Conservation (phyloP, 2,888 invertebrate species). For the Spisula subtruncata region DNA sequence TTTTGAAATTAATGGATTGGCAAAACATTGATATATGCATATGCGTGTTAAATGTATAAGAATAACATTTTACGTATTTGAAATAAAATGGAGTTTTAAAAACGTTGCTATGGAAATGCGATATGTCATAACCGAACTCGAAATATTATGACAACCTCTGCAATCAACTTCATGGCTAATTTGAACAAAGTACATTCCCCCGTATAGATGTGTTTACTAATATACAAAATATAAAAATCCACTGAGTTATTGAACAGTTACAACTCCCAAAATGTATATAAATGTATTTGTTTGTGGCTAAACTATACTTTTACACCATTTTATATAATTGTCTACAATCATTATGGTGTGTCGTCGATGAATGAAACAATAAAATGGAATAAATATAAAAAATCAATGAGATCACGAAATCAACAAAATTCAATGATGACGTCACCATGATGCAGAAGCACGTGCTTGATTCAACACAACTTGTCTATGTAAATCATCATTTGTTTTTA, state of each 20-base stretch:
- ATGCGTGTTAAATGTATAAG: no score
- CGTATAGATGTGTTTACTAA: no score
- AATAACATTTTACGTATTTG: neutral
- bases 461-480: constrained; percentile 3
- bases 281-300: no score
- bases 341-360: neutral
- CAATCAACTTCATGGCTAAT: neutral
- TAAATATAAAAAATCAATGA: neutral
- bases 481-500: neutral
- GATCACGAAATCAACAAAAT: neutral
- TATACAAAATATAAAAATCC: no score
- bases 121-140: neutral
- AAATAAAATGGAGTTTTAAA: neutral
- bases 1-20: neutral
- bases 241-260: no score
- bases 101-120: neutral
- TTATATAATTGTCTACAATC: no score
- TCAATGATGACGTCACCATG: neutral
- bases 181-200: no score
- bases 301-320: no score
- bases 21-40: neutral
- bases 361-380: neutral
- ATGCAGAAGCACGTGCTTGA: neutral
- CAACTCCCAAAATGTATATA: no score
- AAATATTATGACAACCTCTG: neutral